Conservation (phyloP, 2,888 invertebrate species). For the Chrysolina oricalcia region DNA sequence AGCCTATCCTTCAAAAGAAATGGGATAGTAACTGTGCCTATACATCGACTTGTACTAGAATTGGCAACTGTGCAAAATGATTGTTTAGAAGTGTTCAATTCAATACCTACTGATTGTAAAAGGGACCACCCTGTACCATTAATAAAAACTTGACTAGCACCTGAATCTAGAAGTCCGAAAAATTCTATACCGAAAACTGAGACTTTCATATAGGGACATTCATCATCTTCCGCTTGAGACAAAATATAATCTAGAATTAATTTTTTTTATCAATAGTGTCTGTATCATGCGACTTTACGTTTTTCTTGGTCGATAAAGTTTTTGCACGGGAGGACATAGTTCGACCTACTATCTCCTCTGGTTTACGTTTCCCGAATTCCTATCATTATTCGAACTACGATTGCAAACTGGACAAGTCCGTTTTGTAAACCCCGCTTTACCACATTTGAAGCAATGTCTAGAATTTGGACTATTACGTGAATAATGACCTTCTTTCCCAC, state of each 20-base stretch:
- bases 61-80: not conserved
- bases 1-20: not conserved
- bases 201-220: not conserved
- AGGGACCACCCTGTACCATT: too few species aligned
- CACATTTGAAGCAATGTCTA: not conserved
- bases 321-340: too few species aligned
- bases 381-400: not conserved
- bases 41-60: not conserved
- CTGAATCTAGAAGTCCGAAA: not conserved
- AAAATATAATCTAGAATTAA: too few species aligned
- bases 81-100: too few species aligned
- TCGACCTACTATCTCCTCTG: not conserved
- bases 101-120: too few species aligned
- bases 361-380: not conserved
- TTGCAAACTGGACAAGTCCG: not conserved
- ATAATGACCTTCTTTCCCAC: not conserved
- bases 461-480: not conserved
- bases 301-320: too few species aligned
- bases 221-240: not conserved
- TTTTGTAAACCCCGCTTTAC: not conserved
- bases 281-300: too few species aligned
- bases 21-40: conserved; percentile 1
- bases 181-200: not conserved
- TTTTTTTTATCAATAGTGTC: too few species aligned
- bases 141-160: not conserved